Evolutionary conservation across 35 echinoderm and acorn worm species (phyloP).

Genomic region (Strongylocentrotus purpuratus): DNA sequence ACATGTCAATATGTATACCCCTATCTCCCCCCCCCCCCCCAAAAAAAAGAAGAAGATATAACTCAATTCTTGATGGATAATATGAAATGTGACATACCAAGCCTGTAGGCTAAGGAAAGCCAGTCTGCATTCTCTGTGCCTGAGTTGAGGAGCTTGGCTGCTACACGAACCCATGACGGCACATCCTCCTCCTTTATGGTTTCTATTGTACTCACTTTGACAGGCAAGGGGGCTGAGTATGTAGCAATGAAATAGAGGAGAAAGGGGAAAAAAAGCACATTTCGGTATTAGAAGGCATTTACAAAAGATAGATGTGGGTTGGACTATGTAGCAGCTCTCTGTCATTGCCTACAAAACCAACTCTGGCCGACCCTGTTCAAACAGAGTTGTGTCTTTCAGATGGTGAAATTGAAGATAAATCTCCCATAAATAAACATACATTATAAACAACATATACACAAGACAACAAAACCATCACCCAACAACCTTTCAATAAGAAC

Average conservation of each 20-base stretch:
- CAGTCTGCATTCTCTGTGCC: slow-evolving; percentile 68
- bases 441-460: no score
- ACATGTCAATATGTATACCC: no score
- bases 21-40: no score
- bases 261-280: neutral
- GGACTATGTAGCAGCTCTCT: neutral
- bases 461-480: no score
- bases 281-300: no score
- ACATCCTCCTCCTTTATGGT: slow-evolving; percentile 69
- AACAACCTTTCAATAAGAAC: no score
- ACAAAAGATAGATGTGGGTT: no score
- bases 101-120: slow-evolving; percentile 64
- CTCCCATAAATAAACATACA: neutral
- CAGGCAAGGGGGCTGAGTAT: slow-evolving; percentile 57
- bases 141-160: slow-evolving; percentile 73
- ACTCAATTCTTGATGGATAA: no score
- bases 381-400: neutral
- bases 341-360: neutral
- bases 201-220: slow-evolving; percentile 42
- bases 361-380: neutral
- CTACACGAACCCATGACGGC: slow-evolving; percentile 67
- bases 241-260: neutral
- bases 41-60: no score
- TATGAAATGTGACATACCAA: slow-evolving; percentile 45
- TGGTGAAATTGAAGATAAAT: neutral